Conservation (phyloP, 1,140 invertebrate genomes). For the Drosophila repleta region DNA sequence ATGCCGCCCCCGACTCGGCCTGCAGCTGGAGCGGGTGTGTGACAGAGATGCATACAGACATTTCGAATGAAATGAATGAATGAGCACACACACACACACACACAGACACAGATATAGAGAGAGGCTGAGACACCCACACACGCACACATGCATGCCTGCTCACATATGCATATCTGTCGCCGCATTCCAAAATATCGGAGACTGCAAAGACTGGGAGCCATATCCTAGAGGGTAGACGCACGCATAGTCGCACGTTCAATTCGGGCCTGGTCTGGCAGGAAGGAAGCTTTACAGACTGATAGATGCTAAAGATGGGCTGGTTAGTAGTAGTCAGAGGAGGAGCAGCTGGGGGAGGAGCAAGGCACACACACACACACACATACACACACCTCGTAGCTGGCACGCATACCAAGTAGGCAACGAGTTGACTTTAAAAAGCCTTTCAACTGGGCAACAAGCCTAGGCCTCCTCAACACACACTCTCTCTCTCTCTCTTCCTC, state of each 20-base stretch:
- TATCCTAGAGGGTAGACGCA: conserved; percentile 21
- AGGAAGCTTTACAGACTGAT: conserved; percentile 79
- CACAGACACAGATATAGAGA: background rate
- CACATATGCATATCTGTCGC: conserved; percentile 77
- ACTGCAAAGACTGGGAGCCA: background rate
- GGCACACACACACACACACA: conserved; percentile 13
- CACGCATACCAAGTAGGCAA: conserved; percentile 77
- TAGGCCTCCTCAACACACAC: background rate
- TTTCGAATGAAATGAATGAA: conserved; percentile 72
- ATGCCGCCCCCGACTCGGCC: conserved; percentile 34
- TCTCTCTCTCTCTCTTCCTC: background rate
- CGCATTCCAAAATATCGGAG: conserved; percentile 76
- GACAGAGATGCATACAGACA: conserved; percentile 38
- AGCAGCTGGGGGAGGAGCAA: conserved; percentile 2
- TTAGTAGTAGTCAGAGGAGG: conserved; percentile 6
- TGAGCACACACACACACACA: conserved; percentile 49
- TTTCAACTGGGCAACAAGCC: conserved; percentile 34
- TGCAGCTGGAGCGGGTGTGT: background rate
- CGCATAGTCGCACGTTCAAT: conserved; percentile 74
- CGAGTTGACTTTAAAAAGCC: conserved; percentile 73
- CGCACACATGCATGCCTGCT: conserved; percentile 25
- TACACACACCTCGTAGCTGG: conserved; percentile 32
- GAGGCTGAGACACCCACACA: background rate
- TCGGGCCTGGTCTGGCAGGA: conserved; percentile 54
- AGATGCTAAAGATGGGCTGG: conserved; percentile 71